Evolutionary conservation across 2,113 vertebrate species (phyloP).

Genomic region (Mellivora capensis): DNA sequence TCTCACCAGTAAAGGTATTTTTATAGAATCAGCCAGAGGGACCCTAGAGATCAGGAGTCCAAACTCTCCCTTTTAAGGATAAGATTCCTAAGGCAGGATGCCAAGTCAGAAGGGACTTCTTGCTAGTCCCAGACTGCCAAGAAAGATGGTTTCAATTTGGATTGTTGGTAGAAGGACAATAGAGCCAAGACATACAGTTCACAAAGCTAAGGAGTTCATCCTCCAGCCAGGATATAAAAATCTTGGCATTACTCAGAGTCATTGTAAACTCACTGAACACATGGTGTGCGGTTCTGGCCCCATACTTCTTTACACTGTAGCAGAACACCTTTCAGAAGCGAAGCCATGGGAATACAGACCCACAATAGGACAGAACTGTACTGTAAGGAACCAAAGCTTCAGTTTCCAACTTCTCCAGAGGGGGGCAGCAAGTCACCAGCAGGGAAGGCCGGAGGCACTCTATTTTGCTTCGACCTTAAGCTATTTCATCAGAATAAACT

Average conservation of each 20-base stretch:
- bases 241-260: not conserved
- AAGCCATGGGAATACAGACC: not conserved
- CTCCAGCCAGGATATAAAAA: not conserved
- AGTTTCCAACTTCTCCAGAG: not conserved
- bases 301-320: not conserved
- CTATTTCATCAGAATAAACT: not conserved
- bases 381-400: not conserved
- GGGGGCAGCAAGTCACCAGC: constrained; percentile 47
- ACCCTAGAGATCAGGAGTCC: not conserved
- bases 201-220: not conserved
- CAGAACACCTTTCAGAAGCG: not conserved
- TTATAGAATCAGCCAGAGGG: not conserved
- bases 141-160: not conserved
- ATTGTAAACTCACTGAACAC: not conserved
- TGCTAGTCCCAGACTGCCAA: not conserved
- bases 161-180: not conserved
- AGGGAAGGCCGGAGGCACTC: not conserved
- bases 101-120: not conserved
- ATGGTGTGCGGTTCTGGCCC: not conserved
- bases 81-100: not conserved
- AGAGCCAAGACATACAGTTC: not conserved
- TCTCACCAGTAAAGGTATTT: not conserved
- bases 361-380: not conserved
- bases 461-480: not conserved
- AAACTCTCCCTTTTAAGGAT: constrained; percentile 35